phyloP scores from a whole-genome alignment of 2,888 invertebrate genomes.

The Platycnemis pennipes region DNA sequence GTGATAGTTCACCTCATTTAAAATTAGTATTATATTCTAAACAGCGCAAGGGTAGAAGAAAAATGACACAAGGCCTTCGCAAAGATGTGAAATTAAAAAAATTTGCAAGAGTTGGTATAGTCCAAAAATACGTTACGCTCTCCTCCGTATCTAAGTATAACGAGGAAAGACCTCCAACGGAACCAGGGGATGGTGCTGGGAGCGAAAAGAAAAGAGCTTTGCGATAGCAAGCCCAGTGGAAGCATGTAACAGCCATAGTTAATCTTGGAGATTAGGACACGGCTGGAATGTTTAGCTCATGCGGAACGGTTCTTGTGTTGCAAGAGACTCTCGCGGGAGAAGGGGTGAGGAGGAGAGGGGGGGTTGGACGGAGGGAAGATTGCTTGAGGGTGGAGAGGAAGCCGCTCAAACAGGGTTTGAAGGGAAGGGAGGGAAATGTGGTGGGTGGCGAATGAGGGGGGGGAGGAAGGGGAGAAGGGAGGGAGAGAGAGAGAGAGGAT shows the following conservation, averaged over 20 bases:
- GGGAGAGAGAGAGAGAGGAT: not conserved
- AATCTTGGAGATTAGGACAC: constrained; percentile 21
- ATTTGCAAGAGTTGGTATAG: not conserved
- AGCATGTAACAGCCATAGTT: not conserved
- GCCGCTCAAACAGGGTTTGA: not conserved
- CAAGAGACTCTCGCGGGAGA: not conserved
- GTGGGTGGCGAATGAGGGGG: too few species aligned
- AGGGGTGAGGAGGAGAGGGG: not conserved
- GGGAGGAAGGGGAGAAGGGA: not conserved
- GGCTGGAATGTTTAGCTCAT: constrained; percentile 33
- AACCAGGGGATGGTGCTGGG: not conserved
- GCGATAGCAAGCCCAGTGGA: not conserved
- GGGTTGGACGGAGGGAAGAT: not conserved
- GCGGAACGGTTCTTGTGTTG: constrained; percentile 30
- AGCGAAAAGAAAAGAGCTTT: not conserved
- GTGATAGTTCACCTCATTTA: too few species aligned
- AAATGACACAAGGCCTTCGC: not conserved
- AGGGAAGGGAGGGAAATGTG: not conserved
- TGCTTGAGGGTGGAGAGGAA: too few species aligned
- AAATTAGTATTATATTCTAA: too few species aligned
- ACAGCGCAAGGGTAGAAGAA: too few species aligned
- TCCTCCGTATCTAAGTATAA: not conserved
- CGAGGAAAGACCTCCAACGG: not conserved
- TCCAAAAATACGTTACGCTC: not conserved
- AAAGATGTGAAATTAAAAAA: not conserved